Base-by-base conservation (phyloP, 2,888 invertebrate genomes). In the Sminthurinus aureus region DNA sequence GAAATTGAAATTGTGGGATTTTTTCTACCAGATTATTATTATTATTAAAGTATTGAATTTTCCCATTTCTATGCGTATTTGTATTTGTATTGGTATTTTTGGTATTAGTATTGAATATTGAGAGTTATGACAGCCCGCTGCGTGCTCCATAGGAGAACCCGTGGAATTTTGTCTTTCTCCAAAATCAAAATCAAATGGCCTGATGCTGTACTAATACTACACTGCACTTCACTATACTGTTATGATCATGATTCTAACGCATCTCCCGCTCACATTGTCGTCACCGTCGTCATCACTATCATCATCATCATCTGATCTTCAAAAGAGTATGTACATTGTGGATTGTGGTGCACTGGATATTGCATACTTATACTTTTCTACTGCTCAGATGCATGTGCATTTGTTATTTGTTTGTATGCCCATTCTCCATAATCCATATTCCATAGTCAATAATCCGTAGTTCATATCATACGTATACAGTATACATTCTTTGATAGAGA, bases 91-190 rank as follows among this genome's bases (percentile, higher is more conserved):
- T 69, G 69, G 69, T 69, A 22, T 69, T 69, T 22, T 22, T 69
- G 20, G 22, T 69, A 69, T 69, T n/a, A 22, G n/a, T 69, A 69
- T 69, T 58, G 58, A 58, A 58, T 69, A 69, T 69, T 69, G 69
- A 69, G n/a, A 22, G 69, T 69, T n/a, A 20, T 71, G 71, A 71
- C 71, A 71, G 24, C 71, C 71, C 24, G 71, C 71, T 71, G 71
- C 4, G 71, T 24, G 15, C n/a, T 20, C 22, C 11, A n/a, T 18
- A n/a, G 15, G 71, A 24, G 24, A 71, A 71, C 71, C 24, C 24
- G 6, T 26, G 71, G 71, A 71, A 26, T 71, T 71, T 71, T 22
- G 24, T 26, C 24, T 71, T 71, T 20, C n/a, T 69, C 11, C 11
- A 22, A 18, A 67, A 67, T n/a, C 0, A 69, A 58, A 58, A 58